Evolutionary conservation across 1,140 invertebrate genomes (phyloP).

Genomic region (Anadara kagoshimensis): DNA sequence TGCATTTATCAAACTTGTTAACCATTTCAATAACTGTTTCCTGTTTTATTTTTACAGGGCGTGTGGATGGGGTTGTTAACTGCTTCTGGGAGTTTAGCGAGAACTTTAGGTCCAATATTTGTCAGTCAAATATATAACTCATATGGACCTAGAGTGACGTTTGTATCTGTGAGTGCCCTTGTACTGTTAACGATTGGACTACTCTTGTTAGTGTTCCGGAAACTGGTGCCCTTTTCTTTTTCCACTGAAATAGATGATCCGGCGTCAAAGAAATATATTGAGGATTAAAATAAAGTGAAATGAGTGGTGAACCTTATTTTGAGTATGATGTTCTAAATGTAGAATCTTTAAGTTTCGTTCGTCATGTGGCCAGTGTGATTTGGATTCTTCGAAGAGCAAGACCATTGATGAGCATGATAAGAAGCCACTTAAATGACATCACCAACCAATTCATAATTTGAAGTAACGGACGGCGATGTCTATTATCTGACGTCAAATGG

Average conservation of each 20-base stretch:
- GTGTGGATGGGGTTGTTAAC: slow-evolving; percentile 93
- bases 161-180: slow-evolving; percentile 82
- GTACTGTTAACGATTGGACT: slow-evolving; percentile 82
- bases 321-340: no score
- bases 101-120: slow-evolving; percentile 89
- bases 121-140: slow-evolving; percentile 86
- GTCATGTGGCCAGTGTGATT: no score
- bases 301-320: no score
- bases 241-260: neutral
- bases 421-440: no score
- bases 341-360: no score
- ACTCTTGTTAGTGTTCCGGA: slow-evolving; percentile 78
- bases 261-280: neutral
- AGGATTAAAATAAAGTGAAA: neutral
- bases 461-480: no score
- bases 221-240: slow-evolving; percentile 60
- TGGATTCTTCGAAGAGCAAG: no score
- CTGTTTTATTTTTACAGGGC: slow-evolving; percentile 78
- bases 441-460: no score
- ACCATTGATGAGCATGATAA: no score
- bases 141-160: slow-evolving; percentile 87
- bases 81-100: slow-evolving; percentile 83
- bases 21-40: no score
- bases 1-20: neutral
- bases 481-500: no score